Base-by-base conservation (phyloP, 2,888 invertebrate genomes). In the Drosophila bunnanda region DNA sequence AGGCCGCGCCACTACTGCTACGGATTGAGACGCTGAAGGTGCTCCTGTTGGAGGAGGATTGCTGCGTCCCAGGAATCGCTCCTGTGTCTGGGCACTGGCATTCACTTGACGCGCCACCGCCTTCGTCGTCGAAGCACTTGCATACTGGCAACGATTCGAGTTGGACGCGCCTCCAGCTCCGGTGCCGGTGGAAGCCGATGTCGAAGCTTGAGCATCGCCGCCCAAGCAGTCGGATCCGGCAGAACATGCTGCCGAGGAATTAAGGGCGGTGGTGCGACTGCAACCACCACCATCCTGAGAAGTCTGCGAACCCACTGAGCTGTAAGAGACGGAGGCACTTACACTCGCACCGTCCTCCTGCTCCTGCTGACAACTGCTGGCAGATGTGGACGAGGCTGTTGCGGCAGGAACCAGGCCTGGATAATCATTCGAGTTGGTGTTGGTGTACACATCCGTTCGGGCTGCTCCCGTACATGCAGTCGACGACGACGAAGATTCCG, bases 371-470 rank as follows among this genome's bases (percentile, higher is more conserved):
- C 75, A 77, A 59, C 61, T 72, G 44, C 53, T 61, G 41, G 76
- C 67, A 53, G 67, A 55, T 50, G 74, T 79, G 76, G 86, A 71
- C 72, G 76, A 80, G 62, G 81, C 76, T 65, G 82, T 80, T 61
- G 80, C 77, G 64, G 81, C 77, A 34, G 82, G 76, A 69, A 79
- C 79, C 65, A 79, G 77, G 34, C 64, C 73, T 8, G 53, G 57
- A 69, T 91, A 91, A 66, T 92, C 92, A 78, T 91, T 92, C 58
- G 92, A 91, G 80, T 91, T 92, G 50, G 92, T 90, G 77, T 89
- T 92, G 36, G 91, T 88, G 69, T 80, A 89, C 43, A 91, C 85
- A 53, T 91, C 91, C 36, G 85, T 67, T 43, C 82, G 75, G 13
- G 72, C 76, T 20, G 73, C 62, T 32, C 70, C 69, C 9, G 52